Base-by-base conservation (phyloP, 1,140 invertebrate species). In the Schlechtendalia chinensis region DNA sequence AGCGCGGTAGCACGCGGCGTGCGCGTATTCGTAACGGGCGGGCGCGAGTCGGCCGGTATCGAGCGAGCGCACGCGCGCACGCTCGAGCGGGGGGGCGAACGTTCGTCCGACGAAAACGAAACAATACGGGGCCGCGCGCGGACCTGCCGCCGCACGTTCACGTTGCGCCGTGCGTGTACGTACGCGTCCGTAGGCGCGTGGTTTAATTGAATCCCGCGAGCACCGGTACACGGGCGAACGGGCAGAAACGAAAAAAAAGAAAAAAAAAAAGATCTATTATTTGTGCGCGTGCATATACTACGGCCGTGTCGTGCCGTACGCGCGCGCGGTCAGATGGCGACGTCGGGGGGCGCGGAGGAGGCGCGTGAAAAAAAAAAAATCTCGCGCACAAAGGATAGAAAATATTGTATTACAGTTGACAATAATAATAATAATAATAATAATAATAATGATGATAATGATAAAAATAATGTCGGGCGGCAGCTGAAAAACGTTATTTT, bases 341-440 rank as follows among this genome's bases (percentile, higher is more conserved):
- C n/a, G n/a, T n/a, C n/a, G n/a, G 14, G 19, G 10, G 19, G 39
- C 45, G 19, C 19, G 19, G 54, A 16, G 11, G 50, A 17, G 22
- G 32, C 12, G 29, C 16, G 54, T 6, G 29, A 22, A 24, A 14
- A 53, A 71, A 71, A 53, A 71, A 27, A 71, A 53, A 17, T 32
- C 56, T 10, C n/a, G 56, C 47, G 14, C 54, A 79, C 74, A 79
- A 79, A 79, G 56, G 74, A 71, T n/a, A 29, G 56, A 79, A 61
- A 79, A 79, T 79, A 79, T 79, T 79, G 74, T 79, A 79, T 79
- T 79, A 79, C 74, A 79, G 56, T 79, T 79, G 74, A 79, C 74
- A 79, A 75, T 75, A 59, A 72, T 22, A 69, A 71, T 47, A 71
- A 53, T 59, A 69, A 71, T 47, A 71, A 53, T 59, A 79, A 75